These are phyloP conservation scores for Criorhina ranunculi DNA, from an alignment of 2,888 invertebrate species.

Conservation along the genomic window DNA sequence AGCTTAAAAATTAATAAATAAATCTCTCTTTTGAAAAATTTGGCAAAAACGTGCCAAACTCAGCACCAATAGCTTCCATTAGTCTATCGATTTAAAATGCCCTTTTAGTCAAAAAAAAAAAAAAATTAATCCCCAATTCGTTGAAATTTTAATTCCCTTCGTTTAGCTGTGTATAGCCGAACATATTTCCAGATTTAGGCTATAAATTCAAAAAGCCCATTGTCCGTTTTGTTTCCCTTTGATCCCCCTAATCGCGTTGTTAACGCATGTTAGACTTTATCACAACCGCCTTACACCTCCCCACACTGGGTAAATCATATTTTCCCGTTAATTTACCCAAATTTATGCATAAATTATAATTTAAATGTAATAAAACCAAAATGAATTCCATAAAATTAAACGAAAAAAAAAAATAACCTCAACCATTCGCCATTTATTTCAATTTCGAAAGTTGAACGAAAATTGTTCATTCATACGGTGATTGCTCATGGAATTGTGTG, in stretches of 20 bases:
- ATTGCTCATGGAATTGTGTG: slow-evolving; percentile 10
- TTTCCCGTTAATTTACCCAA: slow-evolving; percentile 32
- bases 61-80: no score
- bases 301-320: slow-evolving; percentile 38
- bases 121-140: background rate
- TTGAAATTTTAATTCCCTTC: background rate
- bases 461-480: slow-evolving; percentile 32
- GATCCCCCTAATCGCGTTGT: slow-evolving; percentile 50
- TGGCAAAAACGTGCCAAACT: no score
- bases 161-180: background rate
- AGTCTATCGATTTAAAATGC: no score
- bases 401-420: slow-evolving; percentile 19
- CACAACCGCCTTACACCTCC: background rate
- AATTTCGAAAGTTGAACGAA: slow-evolving; percentile 46
- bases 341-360: slow-evolving; percentile 61
- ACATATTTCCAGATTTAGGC: slow-evolving; percentile 2
- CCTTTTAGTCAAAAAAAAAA: no score
- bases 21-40: no score
- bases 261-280: slow-evolving; percentile 45
- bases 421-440: slow-evolving; percentile 48
- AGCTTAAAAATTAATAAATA: no score
- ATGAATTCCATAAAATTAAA: slow-evolving; percentile 48
- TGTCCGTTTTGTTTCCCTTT: slow-evolving; percentile 4
- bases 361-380: slow-evolving; percentile 44
- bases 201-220: slow-evolving; percentile 26